phyloP scores from a whole-genome alignment of 2,888 invertebrate genomes.

The Thyatira batis region DNA sequence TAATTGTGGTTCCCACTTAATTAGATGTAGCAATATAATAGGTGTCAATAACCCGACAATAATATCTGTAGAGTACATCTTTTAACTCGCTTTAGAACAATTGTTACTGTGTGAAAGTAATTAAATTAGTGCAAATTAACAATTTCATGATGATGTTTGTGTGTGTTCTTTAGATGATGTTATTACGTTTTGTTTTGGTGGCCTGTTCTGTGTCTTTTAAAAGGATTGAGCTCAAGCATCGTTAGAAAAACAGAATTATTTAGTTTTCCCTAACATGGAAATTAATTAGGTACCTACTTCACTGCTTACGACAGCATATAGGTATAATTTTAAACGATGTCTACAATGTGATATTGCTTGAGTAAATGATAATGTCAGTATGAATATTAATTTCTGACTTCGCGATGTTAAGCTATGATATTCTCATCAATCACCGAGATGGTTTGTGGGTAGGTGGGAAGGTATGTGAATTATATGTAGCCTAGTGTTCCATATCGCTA shows the following conservation, averaged over 20 bases:
- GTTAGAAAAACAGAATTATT: neutral
- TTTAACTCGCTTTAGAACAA: slow-evolving; percentile 15
- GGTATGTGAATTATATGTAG: neutral
- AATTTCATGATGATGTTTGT: slow-evolving; percentile 16
- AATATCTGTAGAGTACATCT: slow-evolving; percentile 23
- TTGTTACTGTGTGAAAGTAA: slow-evolving; percentile 33
- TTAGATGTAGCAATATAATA: slow-evolving; percentile 15
- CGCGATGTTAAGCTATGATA: no score
- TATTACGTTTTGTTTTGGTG: slow-evolving; percentile 8
- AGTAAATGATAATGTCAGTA: no score
- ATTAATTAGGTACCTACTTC: no score
- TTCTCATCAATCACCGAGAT: no score
- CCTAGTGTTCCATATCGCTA: neutral
- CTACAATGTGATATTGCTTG: no score
- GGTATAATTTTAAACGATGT: no score
- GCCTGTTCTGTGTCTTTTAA: neutral
- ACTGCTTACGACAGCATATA: no score
- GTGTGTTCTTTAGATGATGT: slow-evolving; percentile 20
- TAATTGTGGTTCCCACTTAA: slow-evolving; percentile 24
- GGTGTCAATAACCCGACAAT: slow-evolving; percentile 27
- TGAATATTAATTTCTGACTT: no score
- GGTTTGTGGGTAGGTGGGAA: no score
- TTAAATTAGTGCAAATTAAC: slow-evolving; percentile 23
- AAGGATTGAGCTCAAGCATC: neutral
- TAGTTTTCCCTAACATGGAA: neutral